These are phyloP conservation scores for Neoniphon sammara DNA, from an alignment of 2,797 vertebrate species.

Conservation along the genomic window DNA sequence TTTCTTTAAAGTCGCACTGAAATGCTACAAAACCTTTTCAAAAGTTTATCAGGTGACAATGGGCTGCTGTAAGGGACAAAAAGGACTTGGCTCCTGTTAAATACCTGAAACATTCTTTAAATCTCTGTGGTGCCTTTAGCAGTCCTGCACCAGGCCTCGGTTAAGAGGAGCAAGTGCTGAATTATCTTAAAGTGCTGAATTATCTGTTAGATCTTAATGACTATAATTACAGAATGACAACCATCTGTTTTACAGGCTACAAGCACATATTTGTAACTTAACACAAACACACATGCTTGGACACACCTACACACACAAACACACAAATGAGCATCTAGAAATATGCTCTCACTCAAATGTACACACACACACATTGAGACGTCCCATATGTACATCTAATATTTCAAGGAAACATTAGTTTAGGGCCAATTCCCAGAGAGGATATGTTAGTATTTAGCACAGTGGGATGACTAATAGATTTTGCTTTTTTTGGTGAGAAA, in stretches of 20 bases:
- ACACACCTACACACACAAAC: conserved; percentile 36
- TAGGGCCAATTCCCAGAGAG: conserved; percentile 51
- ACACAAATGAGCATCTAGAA: conserved; percentile 27
- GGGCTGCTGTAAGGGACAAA: neutral
- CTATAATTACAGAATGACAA: conserved; percentile 38
- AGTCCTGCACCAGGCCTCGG: conserved; percentile 22
- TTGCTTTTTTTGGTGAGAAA: conserved; percentile 52
- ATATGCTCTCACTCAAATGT: conserved; percentile 4
- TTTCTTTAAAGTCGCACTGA: neutral
- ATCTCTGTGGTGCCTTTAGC: conserved; percentile 10
- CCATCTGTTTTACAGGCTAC: conserved; percentile 58
- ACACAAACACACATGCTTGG: conserved; percentile 33
- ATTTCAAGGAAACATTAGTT: conserved; percentile 54
- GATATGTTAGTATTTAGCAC: conserved; percentile 42
- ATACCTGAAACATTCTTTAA: neutral
- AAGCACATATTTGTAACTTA: conserved; percentile 48
- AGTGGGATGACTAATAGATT: conserved; percentile 32
- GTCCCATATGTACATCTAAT: conserved; percentile 33
- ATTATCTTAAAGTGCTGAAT: conserved; percentile 44
- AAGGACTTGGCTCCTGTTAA: neutral
- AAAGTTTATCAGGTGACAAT: neutral
- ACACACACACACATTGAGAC: conserved; percentile 31
- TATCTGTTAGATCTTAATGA: conserved; percentile 54
- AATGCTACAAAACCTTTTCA: neutral
- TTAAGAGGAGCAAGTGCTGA: conserved; percentile 37